phyloP scores from a whole-genome alignment of 2,797 vertebrate species.

The Picus viridis region DNA sequence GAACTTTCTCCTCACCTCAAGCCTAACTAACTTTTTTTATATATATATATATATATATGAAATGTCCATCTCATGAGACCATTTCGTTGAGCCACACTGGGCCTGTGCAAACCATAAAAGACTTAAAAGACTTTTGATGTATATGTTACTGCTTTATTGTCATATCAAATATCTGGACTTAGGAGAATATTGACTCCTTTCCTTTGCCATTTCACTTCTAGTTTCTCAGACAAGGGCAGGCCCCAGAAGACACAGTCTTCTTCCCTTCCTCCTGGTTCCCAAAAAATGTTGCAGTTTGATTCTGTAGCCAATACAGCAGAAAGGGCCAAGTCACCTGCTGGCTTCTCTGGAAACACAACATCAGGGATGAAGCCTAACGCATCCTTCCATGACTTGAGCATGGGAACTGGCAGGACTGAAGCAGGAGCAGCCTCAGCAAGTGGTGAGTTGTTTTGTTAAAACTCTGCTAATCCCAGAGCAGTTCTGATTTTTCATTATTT shows the following conservation, averaged over 20 bases:
- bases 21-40: too few species aligned
- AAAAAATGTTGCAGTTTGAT: conserved; percentile 73
- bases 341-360: conserved; percentile 18
- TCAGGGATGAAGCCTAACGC: conserved; percentile 52
- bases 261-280: conserved; percentile 71
- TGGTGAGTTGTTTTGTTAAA: conserved; percentile 54
- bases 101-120: background rate
- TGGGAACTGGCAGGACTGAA: conserved; percentile 24
- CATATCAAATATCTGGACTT: background rate
- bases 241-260: conserved; percentile 72
- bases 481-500: background rate
- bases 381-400: conserved; percentile 38
- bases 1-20: too few species aligned
- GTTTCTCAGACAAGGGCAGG: conserved; percentile 78
- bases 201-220: conserved; percentile 13
- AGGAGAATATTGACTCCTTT: background rate
- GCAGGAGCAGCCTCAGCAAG: conserved; percentile 28
- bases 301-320: conserved; percentile 63
- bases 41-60: too few species aligned
- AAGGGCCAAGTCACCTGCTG: conserved; percentile 70
- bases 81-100: background rate
- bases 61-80: fast-evolving
- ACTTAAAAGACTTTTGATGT: background rate
- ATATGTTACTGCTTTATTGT: background rate
- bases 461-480: background rate